Evolutionary conservation across 2,888 invertebrate genomes (phyloP).

Genomic region (Chloroclysta siterata): DNA sequence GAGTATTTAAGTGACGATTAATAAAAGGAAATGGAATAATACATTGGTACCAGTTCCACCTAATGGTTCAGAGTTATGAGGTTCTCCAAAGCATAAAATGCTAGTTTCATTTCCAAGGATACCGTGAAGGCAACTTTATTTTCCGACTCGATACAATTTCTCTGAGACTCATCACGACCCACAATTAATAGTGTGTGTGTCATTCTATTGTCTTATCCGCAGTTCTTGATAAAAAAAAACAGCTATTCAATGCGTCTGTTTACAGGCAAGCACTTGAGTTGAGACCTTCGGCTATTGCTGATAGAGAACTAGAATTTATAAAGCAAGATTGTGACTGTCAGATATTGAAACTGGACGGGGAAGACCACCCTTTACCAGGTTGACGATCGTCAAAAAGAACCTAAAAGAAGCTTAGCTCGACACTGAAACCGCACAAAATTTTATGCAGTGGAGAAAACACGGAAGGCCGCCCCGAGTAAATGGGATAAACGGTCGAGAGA

Average conservation of each 20-base stretch:
- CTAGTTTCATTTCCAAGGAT: neutral
- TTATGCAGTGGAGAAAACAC: no score
- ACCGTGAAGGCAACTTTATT: conserved; percentile 16
- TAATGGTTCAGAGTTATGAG: no score
- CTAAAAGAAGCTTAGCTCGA: no score
- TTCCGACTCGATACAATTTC: conserved; percentile 25
- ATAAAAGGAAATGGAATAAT: no score
- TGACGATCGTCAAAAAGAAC: no score
- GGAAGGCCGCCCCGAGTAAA: no score
- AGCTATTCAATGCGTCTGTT: conserved; percentile 29
- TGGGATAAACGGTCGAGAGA: no score
- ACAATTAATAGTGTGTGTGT: conserved; percentile 36
- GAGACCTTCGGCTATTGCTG: conserved; percentile 29
- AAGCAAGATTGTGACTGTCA: conserved; percentile 6
- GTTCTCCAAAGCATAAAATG: no score
- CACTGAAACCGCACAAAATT: no score
- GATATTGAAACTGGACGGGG: neutral
- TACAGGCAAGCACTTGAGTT: conserved; percentile 26
- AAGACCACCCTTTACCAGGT: no score
- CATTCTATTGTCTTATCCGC: conserved; percentile 39
- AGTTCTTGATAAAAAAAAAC: conserved; percentile 33
- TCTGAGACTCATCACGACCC: conserved; percentile 28
- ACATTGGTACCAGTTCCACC: no score
- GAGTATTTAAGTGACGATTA: neutral
- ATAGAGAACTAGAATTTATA: conserved; percentile 17